phyloP scores from a whole-genome alignment of 1,140 invertebrate species.

The Zaprionus lachaisei region DNA sequence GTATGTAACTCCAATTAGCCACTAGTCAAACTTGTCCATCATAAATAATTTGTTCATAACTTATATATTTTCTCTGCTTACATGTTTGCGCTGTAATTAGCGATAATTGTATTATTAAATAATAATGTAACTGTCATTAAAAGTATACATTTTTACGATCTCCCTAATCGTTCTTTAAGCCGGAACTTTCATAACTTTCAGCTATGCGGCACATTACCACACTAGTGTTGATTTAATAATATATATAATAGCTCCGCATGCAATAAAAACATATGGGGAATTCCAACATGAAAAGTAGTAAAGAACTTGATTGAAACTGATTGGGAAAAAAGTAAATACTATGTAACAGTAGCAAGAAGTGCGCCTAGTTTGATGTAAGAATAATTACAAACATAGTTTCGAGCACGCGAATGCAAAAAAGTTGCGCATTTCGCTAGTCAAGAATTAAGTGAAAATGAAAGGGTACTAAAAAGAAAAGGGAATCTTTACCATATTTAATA shows the following conservation, averaged over 20 bases:
- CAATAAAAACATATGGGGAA: conserved; percentile 28
- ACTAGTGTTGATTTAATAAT: conserved; percentile 64
- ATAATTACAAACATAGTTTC: conserved; percentile 17
- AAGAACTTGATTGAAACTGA: conserved; percentile 19
- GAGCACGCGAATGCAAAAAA: conserved; percentile 57
- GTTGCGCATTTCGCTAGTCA: conserved; percentile 20
- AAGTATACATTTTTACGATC: neutral
- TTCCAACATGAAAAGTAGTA: conserved; percentile 54
- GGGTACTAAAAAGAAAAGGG: neutral
- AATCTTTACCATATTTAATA: no score
- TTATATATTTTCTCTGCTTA: neutral
- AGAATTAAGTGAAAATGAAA: conserved; percentile 10
- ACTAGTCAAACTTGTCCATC: neutral
- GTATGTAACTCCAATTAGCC: neutral
- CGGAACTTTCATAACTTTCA: neutral
- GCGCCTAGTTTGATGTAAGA: conserved; percentile 20
- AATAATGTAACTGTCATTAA: neutral
- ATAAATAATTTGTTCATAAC: neutral
- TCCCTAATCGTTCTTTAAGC: neutral
- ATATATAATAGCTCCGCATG: conserved; percentile 11
- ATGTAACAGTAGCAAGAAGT: conserved; percentile 8
- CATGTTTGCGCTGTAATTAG: neutral
- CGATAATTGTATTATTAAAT: neutral
- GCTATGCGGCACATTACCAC: neutral
- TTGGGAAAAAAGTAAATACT: conserved; percentile 23